phyloP scores from a whole-genome alignment of 37 sponge, comb jelly and placozoan genomes.

The Petrosia ficiformis region DNA sequence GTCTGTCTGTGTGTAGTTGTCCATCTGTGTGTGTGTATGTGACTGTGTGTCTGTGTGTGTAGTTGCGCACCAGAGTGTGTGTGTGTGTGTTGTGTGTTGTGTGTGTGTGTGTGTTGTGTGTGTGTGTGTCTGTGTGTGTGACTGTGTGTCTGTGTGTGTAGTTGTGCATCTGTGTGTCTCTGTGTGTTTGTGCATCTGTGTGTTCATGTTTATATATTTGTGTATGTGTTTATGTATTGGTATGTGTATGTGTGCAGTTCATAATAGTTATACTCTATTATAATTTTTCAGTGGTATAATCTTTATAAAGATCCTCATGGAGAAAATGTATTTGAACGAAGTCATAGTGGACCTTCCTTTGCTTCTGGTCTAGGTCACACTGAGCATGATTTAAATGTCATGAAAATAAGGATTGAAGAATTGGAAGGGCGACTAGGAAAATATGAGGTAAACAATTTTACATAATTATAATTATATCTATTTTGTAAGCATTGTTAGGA shows the following conservation, averaged over 20 bases:
- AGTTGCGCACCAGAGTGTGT: not conserved
- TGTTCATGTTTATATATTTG: not conserved
- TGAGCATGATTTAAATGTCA: not conserved
- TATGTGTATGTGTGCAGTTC: not conserved
- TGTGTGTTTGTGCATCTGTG: not conserved
- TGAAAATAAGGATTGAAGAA: not conserved
- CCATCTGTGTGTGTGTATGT: not conserved
- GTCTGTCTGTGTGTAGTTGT: not conserved
- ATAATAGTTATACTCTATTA: not conserved
- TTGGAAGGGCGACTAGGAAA: constrained; percentile 43
- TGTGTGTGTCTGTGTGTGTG: not conserved
- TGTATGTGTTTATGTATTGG: not conserved
- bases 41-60: not conserved
- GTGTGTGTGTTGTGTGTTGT: no score
- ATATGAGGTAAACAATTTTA: constrained; percentile 31
- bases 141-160: not conserved
- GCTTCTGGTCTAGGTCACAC: not conserved
- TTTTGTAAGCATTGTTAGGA: no score
- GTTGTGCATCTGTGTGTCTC: not conserved
- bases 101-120: no score
- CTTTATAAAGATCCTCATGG: constrained; percentile 57
- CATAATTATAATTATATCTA: no score
- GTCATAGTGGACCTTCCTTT: not conserved
- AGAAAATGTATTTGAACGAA: constrained; percentile 50
- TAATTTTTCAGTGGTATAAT: constrained; percentile 28